Evolutionary conservation across 2,888 invertebrate genomes (phyloP), one percentile per base, ranked within the genome.

Genomic region (Morpho helenor): DNA sequence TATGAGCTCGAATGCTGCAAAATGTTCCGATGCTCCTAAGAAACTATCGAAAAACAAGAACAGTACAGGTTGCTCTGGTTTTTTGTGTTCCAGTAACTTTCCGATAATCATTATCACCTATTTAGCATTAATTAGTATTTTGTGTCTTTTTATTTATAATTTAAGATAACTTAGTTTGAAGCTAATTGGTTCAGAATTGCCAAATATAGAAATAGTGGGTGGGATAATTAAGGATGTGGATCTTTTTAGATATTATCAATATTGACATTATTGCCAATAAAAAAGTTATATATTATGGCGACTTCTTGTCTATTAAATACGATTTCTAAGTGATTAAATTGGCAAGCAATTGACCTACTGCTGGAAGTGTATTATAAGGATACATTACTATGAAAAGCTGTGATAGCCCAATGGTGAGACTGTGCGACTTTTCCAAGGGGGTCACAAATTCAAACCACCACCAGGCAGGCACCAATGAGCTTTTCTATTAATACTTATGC

Each of bases 121-220:
- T 52, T 52, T 52, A 39, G 45, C 52, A 52, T 52, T 52, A 10
- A 31, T 8, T 16, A 31, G 44, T 52, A 52, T 39, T 51, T 42
- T 52, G 16, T 39, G 41, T 31, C 31, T 31, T 5, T 31, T 31
- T 31, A 31, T 31, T 31, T 31, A 31, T 31, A 31, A 31, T 31
- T 3, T 31, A 31, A 16, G 44, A 52, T 52, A 16, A 16, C 16
- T 16, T 45, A 52, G 53, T 40, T 53, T 41, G 46, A 10, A 52
- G 46, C 41, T 40, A 53, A 53, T 53, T 22, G 7, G 16, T 16
- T 45, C 8, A 16, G 6, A 52, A 41, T 41, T 47, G 40, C 53
- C 46, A 16, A 53, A 53, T 41, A 53, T 47, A 53, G 53, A 39
- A 6, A 46, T 16, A 22, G 53, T 53, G 46, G 53, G 53, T 46